Evolutionary conservation across 2,113 vertebrate genomes (phyloP).

Genomic region (Pluvialis apricaria): DNA sequence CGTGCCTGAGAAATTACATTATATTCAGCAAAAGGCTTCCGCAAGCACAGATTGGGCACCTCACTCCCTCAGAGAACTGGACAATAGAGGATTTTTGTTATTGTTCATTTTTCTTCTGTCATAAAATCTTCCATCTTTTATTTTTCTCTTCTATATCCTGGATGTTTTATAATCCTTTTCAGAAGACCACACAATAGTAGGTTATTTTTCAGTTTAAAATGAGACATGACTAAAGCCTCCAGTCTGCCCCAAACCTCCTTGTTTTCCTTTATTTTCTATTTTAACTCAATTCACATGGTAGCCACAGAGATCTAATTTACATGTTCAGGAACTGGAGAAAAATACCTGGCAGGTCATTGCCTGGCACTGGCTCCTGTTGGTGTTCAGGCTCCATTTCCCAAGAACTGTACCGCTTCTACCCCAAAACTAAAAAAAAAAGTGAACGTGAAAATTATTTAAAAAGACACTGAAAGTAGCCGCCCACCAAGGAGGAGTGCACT

Average conservation of each 20-base stretch:
- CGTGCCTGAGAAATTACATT: neutral
- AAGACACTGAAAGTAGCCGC: neutral
- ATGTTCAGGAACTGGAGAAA: neutral
- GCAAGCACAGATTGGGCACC: neutral
- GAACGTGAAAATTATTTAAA: neutral
- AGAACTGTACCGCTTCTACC: neutral
- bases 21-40: neutral
- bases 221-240: neutral
- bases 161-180: neutral
- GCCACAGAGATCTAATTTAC: neutral
- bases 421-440: neutral
- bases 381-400: neutral
- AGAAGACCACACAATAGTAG: neutral
- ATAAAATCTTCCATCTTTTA: neutral
- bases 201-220: conserved; percentile 5
- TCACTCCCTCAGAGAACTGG: neutral
- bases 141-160: neutral
- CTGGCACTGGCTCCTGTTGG: neutral
- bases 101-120: neutral
- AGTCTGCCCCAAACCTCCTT: neutral
- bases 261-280: neutral
- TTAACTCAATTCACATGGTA: neutral
- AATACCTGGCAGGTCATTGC: neutral
- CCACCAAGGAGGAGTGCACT: neutral
- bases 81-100: neutral